Evolutionary conservation across 2,797 vertebrate genomes (phyloP).

Genomic region (Phrynocephalus vlangalii): DNA sequence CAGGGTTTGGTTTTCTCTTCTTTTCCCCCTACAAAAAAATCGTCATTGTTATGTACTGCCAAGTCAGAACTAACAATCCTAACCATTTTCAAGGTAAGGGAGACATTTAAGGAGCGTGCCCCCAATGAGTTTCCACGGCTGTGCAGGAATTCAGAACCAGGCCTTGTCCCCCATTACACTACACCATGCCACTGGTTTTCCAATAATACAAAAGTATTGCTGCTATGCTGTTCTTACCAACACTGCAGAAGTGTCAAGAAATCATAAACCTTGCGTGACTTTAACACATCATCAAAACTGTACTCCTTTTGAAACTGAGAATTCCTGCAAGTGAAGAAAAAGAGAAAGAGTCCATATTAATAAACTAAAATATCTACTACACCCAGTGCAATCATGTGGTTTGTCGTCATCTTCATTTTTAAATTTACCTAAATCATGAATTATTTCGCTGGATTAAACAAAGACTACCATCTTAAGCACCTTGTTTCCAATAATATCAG

Average conservation of each 20-base stretch:
- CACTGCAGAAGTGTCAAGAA: slow-evolving; percentile 95
- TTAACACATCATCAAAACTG: slow-evolving; percentile 89
- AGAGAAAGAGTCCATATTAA: slow-evolving; percentile 21
- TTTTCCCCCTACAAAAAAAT: no score
- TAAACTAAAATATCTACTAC: background rate
- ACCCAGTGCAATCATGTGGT: fast-evolving
- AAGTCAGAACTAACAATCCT: no score
- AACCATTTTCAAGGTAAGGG: no score
- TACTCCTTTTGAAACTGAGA: slow-evolving; percentile 94
- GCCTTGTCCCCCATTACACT: no score
- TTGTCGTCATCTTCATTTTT: background rate
- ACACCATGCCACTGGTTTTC: no score
- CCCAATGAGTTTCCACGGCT: no score
- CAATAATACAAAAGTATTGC: background rate
- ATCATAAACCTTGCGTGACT: slow-evolving; percentile 88
- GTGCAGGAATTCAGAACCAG: no score
- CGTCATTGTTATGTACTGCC: no score
- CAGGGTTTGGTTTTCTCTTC: no score
- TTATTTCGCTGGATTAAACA: background rate
- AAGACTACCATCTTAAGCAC: background rate
- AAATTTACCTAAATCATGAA: background rate
- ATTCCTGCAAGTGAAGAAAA: slow-evolving; percentile 78
- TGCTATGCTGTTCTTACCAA: slow-evolving; percentile 85
- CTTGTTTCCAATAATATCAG: background rate
- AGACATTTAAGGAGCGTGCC: no score